A percentile compares a stretch with the other conserved stretches of the same genome.
Conservation (phyloP, 2,113 vertebrate genomes). For the Rana temporaria region DNA sequence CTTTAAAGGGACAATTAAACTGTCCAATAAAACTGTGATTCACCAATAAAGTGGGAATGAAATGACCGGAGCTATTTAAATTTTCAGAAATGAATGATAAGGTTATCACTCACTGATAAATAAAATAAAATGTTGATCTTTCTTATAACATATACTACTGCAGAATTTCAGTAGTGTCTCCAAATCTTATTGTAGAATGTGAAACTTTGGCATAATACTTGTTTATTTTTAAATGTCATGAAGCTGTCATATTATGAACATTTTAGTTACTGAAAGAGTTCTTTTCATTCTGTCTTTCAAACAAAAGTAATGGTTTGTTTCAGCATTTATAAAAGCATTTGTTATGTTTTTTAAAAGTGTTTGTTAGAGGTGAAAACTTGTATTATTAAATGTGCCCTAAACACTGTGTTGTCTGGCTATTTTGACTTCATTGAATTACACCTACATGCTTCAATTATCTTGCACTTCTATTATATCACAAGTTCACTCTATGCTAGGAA, state of each 20-base stretch:
- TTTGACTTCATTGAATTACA: slow-evolving; percentile 21
- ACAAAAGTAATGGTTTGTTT: slow-evolving; percentile 16
- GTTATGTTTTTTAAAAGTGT: slow-evolving; percentile 2
- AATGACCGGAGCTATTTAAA: too few species aligned
- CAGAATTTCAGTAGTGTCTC: too few species aligned
- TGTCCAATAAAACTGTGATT: too few species aligned
- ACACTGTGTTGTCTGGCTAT: slow-evolving; percentile 12
- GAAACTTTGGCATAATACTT: slow-evolving; percentile 8
- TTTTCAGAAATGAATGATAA: too few species aligned
- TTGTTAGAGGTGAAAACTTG: slow-evolving; percentile 3
- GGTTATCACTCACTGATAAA: too few species aligned
- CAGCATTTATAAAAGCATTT: slow-evolving; percentile 23
- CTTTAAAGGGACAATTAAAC: too few species aligned
- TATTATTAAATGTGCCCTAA: slow-evolving; percentile 22
- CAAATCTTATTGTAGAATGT: too few species aligned
- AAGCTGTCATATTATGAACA: slow-evolving; percentile 9
- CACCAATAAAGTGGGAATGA: too few species aligned
- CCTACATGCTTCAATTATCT: slow-evolving; percentile 17
- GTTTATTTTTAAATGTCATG: slow-evolving; percentile 22
- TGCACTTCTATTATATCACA: slow-evolving; percentile 1
- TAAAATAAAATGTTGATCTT: too few species aligned
- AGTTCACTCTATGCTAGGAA: neutral
- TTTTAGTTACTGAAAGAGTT: slow-evolving; percentile 10
- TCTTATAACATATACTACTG: too few species aligned
- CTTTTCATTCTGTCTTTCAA: neutral